phyloP scores from a whole-genome alignment of 1,140 invertebrate genomes.

The Musca vetustissima region DNA sequence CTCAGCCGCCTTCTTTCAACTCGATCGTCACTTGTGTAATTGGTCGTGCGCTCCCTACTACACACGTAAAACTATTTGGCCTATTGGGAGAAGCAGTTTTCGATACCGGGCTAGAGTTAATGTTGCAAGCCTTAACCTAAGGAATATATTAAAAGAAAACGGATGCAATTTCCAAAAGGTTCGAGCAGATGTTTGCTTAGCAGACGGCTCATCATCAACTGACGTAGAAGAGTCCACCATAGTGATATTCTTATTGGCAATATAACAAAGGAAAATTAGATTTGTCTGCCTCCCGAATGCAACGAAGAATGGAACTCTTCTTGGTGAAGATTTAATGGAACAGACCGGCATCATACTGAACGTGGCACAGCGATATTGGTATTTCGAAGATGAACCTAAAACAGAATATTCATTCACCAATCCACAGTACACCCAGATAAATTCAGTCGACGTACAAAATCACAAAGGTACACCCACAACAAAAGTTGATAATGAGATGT shows the following conservation, averaged over 20 bases:
- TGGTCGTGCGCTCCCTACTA: neutral
- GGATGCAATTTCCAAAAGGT: neutral
- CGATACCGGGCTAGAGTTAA: neutral
- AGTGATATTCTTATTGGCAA: constrained; percentile 1
- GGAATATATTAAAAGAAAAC: neutral
- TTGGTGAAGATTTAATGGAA: constrained; percentile 6
- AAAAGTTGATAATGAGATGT: neutral
- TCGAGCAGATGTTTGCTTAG: neutral
- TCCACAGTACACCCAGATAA: neutral
- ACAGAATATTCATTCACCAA: neutral
- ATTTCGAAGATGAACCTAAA: too few relatives aligned
- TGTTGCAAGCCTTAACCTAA: neutral
- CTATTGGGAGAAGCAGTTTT: too few relatives aligned
- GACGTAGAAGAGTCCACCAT: neutral
- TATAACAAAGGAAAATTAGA: neutral
- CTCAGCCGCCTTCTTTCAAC: too few relatives aligned
- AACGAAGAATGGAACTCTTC: too few relatives aligned
- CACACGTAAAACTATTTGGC: too few relatives aligned
- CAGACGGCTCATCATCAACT: neutral
- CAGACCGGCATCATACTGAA: too few relatives aligned
- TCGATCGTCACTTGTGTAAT: neutral
- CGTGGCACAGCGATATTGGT: too few relatives aligned
- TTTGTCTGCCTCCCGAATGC: too few relatives aligned
- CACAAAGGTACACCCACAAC: neutral
- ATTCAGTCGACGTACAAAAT: neutral